These are phyloP conservation scores for Ranitomeya variabilis DNA, from an alignment of 2,113 vertebrate genomes.

Conservation along the genomic window DNA sequence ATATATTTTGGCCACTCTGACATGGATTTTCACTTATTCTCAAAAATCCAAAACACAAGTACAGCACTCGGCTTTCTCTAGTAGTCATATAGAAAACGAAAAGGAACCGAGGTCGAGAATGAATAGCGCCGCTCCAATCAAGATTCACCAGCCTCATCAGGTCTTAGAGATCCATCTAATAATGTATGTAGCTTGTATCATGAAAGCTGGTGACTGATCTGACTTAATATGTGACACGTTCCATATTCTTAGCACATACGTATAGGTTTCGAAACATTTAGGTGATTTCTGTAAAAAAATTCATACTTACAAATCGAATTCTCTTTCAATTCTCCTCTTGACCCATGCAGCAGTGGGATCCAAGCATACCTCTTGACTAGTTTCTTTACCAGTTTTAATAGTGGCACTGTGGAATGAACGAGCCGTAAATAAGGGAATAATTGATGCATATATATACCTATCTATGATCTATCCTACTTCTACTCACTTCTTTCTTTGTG, in stretches of 20 bases:
- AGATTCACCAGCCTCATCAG: no score
- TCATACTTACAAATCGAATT: slow-evolving; percentile 67
- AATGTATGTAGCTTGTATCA: no score
- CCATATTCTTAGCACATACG: neutral
- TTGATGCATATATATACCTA: neutral
- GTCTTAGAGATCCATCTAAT: no score
- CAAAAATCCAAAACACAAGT: no score
- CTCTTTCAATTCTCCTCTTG: slow-evolving; percentile 66
- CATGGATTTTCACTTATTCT: no score
- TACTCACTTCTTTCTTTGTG: no score
- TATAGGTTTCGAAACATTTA: neutral
- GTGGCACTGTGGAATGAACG: slow-evolving; percentile 70
- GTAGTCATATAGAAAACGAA: no score
- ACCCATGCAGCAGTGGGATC: slow-evolving; percentile 75
- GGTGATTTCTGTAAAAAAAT: neutral
- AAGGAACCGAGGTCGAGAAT: no score
- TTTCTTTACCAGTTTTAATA: slow-evolving; percentile 65
- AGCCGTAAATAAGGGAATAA: neutral
- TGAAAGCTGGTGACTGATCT: no score
- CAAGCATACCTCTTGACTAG: slow-evolving; percentile 71
- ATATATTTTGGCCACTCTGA: no score
- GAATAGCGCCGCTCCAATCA: no score
- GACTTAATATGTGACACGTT: neutral
- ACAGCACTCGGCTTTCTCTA: no score
- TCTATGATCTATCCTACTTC: neutral